Evolutionary conservation across 2,888 invertebrate genomes (phyloP), one percentile per base, ranked within the genome.

Genomic region (Ecdyonurus torrentis): DNA sequence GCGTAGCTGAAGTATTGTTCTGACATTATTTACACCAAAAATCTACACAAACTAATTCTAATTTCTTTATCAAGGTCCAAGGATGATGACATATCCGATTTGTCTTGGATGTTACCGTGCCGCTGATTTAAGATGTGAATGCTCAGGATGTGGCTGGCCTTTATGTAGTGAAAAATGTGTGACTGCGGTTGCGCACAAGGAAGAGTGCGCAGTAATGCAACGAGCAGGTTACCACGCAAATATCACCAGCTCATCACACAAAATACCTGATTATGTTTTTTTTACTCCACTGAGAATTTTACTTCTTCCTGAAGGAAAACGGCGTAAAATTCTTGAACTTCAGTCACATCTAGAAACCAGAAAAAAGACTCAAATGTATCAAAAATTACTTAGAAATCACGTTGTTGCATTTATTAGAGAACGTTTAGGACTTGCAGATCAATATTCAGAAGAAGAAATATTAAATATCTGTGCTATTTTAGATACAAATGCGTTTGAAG

Each of bases 391-490:
- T 55, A 81, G 79, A 67, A 78, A 79, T 19, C 84, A 83, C 70
- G 72, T 85, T 50, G 79, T 84, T 0, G 82, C 83, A 0, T 84
- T 85, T 67, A 75, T 84, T 15, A 75, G 77, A 3, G 61, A 66
- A 7, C 64, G 62, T 1, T 23, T 66, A 3, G 63, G 60, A 2
- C 63, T 67, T 22, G 37, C 37, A 37, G 63, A 64, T 15, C 63
- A 82, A 83, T 69, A 70, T 83, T 63, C 81, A 2, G 88, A 87
- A 70, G 85, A 88, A 18, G 15, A 55, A 55, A 85, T 91, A 66
- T 89, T 91, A 74, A 82, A 79, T 67, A 83, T 83, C 24, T 88
- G 90, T 68, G 91, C 91, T 2, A 86, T 91, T 66, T 76, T 91
- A 63, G 91, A 91, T 76, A 85, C 85, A 1, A 87, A 88, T 69